These are phyloP conservation scores for Lysandra coridon DNA, from an alignment of 2,888 invertebrate species.

Conservation along the genomic window DNA sequence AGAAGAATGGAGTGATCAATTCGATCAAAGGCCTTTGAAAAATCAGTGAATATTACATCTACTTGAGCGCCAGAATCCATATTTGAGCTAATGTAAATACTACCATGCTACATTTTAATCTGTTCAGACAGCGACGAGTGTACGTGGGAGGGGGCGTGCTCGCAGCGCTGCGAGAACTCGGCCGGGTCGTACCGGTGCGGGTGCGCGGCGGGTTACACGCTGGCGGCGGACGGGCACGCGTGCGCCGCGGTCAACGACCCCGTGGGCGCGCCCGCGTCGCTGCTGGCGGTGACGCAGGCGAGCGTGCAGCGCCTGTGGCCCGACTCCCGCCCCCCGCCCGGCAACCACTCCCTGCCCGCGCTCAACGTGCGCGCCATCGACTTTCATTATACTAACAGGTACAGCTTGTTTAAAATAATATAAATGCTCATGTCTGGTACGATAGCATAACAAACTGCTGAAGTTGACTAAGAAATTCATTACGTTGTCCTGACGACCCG, in stretches of 20 bases:
- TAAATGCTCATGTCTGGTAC: too few species aligned
- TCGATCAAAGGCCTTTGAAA: too few species aligned
- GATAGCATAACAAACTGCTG: too few species aligned
- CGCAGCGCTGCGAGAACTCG: conserved; percentile 86
- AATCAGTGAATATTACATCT: too few species aligned
- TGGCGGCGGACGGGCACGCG: conserved; percentile 72
- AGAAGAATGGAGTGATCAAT: too few species aligned
- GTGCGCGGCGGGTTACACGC: conserved; percentile 86
- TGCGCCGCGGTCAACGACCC: conserved; percentile 88
- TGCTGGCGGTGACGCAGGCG: conserved; percentile 85
- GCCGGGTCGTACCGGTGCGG: conserved; percentile 85
- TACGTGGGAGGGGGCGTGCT: conserved; percentile 84
- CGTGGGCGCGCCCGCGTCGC: conserved; percentile 79
- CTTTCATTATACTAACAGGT: conserved; percentile 66
- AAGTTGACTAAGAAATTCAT: too few species aligned
- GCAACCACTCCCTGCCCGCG: conserved; percentile 52
- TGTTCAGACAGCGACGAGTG: conserved; percentile 89
- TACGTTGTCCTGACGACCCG: too few species aligned
- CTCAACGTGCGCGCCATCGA: conserved; percentile 69
- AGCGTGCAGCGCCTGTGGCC: conserved; percentile 83
- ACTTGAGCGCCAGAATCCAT: too few species aligned
- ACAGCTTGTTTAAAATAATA: background rate
- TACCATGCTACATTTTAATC: background rate
- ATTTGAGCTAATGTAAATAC: too few species aligned
- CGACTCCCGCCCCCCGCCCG: conserved; percentile 47